Base-by-base conservation (phyloP, 2,797 vertebrate genomes). In the Adelosebastes latens region DNA sequence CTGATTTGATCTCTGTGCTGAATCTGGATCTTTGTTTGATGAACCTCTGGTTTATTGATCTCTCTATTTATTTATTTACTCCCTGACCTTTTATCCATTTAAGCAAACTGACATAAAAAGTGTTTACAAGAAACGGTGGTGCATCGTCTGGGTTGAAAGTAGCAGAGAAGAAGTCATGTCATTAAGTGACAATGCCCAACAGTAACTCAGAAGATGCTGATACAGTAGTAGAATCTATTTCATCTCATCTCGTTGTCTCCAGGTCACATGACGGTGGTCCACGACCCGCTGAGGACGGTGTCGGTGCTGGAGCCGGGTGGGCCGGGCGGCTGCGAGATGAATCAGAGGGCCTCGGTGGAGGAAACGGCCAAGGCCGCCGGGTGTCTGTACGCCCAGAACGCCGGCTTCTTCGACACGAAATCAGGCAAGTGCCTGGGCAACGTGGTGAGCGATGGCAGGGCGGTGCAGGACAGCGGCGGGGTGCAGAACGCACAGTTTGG, bases 401-500 rank as follows among this genome's bases (percentile, higher is more conserved):
- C 94, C 3, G 98, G 98, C 6, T 99, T 95, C 94, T 99, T 99
- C 81, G 2, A 91, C 81, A 95, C 94, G 5, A 0, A 0, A 0
- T 86, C 77, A 0, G 88, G 91, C 3, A 6, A 79, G 6, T 99
- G 98, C 88, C 80, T 97, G 8, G 98, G 98, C 8, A 98, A 98
- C 16, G 83, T 99, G 55, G 97, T 99, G 90, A 99, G 98, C 58
- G 75, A 97, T 8, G 95, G 96, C 9, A 91, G 75, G 74, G 67
- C 88, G 92, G 97, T 97, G 84, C 92, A 55, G 78, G 93, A 96
- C 91, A 95, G 97, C 9, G 77, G 86, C 10, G 98, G 98, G 0
- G 22, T 98, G 59, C 97, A 98, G 88, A 99, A 99, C 1, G 97
- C 97, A n/a, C 97, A 98, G 94, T 99, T 99, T 87, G 98, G 98